Evolutionary conservation across 2,888 invertebrate genomes (phyloP), one percentile per base, ranked within the genome.

Genomic region (Drosophila mimica): DNA sequence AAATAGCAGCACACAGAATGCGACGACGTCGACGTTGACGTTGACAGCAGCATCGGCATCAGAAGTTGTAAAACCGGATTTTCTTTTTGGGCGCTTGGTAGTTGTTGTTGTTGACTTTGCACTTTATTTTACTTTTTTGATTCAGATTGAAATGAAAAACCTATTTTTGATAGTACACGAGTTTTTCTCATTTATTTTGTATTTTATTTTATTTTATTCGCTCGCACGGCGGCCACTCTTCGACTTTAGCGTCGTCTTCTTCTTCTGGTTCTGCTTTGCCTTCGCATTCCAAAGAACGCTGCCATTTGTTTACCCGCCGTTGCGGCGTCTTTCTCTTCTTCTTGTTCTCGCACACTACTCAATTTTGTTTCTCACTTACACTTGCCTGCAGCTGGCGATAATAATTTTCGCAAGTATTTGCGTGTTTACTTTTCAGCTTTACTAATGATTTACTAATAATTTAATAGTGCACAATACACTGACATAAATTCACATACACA

Each of bases 1-100:
- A 51, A 40, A 30, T 58, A 66, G 38, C 52, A n/a, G 48, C 60
- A 62, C 62, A 59, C 76, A 67, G 81, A 78, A 64, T 77, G 73
- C 70, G 51, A 66, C 57, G 61, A 60, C 67, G 63, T n/a, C 43
- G 56, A 40, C 64, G 48, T 17, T 52, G 64, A 49, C 59, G 4
- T 49, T 60, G 56, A 31, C 59, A 31, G 25, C 60, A 43, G 28
- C 67, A 62, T 58, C 62, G 38, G 38, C 64, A 49, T 61, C 67
- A 85, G 82, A 85, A 91, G 89, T 89, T 86, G 89, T 88, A 84
- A 91, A 91, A 90, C 89, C 89, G 89, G 89, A 91, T 90, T 89
- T 89, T 86, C 87, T 82, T 83, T 89, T 87, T 89, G 82, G 85
- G 85, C 80, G 74, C 88, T 73, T 66, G 64, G 70, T 68, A 51